Base-by-base conservation (phyloP, 2,113 vertebrate genomes). In the Petrocephalus microphthalmus region DNA sequence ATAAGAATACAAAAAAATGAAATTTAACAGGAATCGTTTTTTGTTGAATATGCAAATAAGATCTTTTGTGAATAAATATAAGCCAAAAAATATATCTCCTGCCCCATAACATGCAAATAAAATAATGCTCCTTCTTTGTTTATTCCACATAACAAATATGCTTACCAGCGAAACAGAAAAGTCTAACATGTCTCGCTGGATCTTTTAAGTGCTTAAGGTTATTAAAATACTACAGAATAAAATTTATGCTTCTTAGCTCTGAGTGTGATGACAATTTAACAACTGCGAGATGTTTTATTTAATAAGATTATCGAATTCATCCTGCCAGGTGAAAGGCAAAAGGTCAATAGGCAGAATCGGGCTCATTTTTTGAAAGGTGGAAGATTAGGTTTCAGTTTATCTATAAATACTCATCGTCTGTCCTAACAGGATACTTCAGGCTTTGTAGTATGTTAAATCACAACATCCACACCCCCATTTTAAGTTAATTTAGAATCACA, bases 371-470 rank as follows among this genome's bases (percentile, higher is more conserved):
- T 22, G 82, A 90, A 57, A 82, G 90, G 91, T 89, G 81, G 89
- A 57, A 93, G 92, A 94, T 94, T 94, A 89, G 94, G 93, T 94
- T 93, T 94, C 90, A 94, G 91, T 94, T 94, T 95, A 91, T 93
- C 84, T 54, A 92, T 95, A 93, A 94, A 95, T 95, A 95, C 95
- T 95, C 94, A 95, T 95, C 91, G 93, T 88, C 45, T 91, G 92
- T 92, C 91, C 93, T 95, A 92, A 93, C 92, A 93, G 92, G 90
- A 85, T 85, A 87, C 91, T 91, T 88, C 74, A 78, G 56, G 88
- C 91, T 91, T 91, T 91, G 92, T 90, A 91, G 89, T 90, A 90
- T 47, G 92, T 91, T 93, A 91, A 93, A 91, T 49, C 45, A 88
- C 37, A 74, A 93, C 91, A 91, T 89, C 81, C 56, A 85, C 87